These are phyloP conservation scores for Sebastes umbrosus DNA, from an alignment of 2,797 vertebrate genomes.

Conservation along the genomic window DNA sequence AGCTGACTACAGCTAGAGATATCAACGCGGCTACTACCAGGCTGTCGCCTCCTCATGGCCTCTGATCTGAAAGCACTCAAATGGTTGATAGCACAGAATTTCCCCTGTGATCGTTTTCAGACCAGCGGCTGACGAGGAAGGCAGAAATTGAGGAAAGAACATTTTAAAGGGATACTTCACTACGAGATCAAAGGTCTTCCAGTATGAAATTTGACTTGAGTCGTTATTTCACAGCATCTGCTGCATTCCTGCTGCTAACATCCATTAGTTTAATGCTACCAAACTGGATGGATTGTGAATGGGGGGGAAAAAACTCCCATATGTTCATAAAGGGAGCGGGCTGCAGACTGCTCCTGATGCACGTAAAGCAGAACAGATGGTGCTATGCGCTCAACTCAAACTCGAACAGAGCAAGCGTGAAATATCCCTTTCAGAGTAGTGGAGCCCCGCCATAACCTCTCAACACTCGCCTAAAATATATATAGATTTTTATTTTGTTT, in stretches of 20 bases:
- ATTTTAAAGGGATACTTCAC: constrained; percentile 69
- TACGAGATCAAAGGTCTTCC: constrained; percentile 38
- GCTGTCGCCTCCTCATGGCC: constrained; percentile 24
- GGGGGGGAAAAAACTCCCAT: constrained; percentile 51
- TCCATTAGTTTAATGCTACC: constrained; percentile 65
- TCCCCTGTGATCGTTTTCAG: constrained; percentile 38
- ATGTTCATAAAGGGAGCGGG: constrained; percentile 54
- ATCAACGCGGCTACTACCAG: constrained; percentile 7
- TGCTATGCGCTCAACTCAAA: constrained; percentile 57
- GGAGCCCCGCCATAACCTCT: constrained; percentile 59
- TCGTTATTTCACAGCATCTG: constrained; percentile 74
- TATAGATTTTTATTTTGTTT: constrained; percentile 8
- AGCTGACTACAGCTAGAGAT: constrained; percentile 7
- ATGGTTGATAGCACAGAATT: constrained; percentile 4
- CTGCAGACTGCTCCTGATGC: constrained; percentile 55
- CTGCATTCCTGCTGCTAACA: constrained; percentile 56
- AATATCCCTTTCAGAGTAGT: constrained; percentile 72
- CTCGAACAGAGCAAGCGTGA: constrained; percentile 50
- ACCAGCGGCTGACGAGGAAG: constrained; percentile 41
- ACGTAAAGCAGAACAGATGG: constrained; percentile 69
- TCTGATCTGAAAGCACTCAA: constrained; percentile 47
- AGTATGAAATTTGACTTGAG: constrained; percentile 57
- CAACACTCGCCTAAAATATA: constrained; percentile 68
- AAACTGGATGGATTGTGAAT: constrained; percentile 58
- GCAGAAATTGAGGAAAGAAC: constrained; percentile 37